A percentile compares a stretch with the other conserved stretches of the same genome.
Evolutionary conservation across 2,797 vertebrate species (phyloP).

Genomic region (Lepus oiostolus): DNA sequence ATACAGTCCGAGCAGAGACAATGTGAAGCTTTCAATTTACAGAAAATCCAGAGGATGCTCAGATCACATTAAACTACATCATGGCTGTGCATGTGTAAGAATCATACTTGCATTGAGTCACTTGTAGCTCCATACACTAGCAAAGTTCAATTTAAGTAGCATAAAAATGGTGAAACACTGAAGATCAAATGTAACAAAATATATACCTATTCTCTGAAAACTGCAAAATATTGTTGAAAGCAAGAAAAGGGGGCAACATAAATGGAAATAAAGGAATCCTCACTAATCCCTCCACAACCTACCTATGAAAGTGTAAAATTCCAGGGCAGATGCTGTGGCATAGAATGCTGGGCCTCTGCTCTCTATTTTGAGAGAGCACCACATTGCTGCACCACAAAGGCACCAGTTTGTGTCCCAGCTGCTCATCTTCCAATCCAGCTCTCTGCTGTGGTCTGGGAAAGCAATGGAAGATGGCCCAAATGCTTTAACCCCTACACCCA

Average conservation of each 20-base stretch:
- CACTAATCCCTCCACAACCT: background rate
- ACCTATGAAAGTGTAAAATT: background rate
- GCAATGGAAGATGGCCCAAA: too few relatives aligned
- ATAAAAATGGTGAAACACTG: background rate
- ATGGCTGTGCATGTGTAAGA: background rate
- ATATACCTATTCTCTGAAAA: background rate
- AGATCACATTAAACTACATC: background rate
- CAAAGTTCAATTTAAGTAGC: background rate
- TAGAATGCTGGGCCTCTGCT: too few relatives aligned
- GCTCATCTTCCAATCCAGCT: too few relatives aligned
- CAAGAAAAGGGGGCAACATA: background rate
- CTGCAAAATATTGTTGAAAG: background rate
- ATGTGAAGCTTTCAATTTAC: background rate
- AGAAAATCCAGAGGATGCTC: background rate
- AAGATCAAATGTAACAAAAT: background rate
- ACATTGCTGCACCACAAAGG: too few relatives aligned
- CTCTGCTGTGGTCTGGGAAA: too few relatives aligned
- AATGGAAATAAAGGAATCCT: background rate
- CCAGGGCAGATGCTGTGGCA: too few relatives aligned
- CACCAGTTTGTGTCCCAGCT: too few relatives aligned
- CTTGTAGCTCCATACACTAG: background rate
- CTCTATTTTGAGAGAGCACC: too few relatives aligned
- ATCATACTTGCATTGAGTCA: background rate
- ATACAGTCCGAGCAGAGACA: background rate
- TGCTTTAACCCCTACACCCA: too few relatives aligned